These are phyloP conservation scores for Athene noctua DNA, from an alignment of 2,113 vertebrate species.

Conservation along the genomic window DNA sequence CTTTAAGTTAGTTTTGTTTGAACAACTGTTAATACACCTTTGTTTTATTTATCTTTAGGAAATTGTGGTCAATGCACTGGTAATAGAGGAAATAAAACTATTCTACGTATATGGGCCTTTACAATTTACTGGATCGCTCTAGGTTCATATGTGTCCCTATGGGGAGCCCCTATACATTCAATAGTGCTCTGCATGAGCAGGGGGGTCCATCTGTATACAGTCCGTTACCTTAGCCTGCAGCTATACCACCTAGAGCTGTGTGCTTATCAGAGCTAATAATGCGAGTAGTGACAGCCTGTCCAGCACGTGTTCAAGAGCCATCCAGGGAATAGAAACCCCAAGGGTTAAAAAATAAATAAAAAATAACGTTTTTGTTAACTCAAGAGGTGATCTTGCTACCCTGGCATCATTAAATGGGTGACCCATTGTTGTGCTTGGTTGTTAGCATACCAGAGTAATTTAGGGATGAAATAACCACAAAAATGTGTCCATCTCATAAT, in stretches of 20 bases:
- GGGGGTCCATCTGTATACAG: slow-evolving; percentile 54
- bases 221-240: slow-evolving; percentile 39
- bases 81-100: background rate
- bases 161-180: slow-evolving; percentile 46
- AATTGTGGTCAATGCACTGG: background rate
- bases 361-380: slow-evolving; percentile 44
- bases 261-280: slow-evolving; percentile 52
- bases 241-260: slow-evolving; percentile 60
- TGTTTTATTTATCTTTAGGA: background rate
- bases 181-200: slow-evolving; percentile 28
- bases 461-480: background rate
- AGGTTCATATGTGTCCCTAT: slow-evolving; percentile 14
- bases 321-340: slow-evolving; percentile 26
- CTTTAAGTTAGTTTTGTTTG: background rate
- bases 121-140: background rate
- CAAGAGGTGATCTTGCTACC: background rate
- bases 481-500: background rate
- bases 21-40: background rate
- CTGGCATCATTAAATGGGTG: background rate
- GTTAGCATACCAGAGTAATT: background rate
- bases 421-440: background rate
- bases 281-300: slow-evolving; percentile 49
- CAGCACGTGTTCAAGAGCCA: background rate
- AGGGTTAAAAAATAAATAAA: slow-evolving; percentile 6
- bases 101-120: background rate